Percentiles rank a stretch among this genome's conserved stretches.
phyloP scores from a whole-genome alignment of 2,113 vertebrate species.

The Danio rerio region DNA sequence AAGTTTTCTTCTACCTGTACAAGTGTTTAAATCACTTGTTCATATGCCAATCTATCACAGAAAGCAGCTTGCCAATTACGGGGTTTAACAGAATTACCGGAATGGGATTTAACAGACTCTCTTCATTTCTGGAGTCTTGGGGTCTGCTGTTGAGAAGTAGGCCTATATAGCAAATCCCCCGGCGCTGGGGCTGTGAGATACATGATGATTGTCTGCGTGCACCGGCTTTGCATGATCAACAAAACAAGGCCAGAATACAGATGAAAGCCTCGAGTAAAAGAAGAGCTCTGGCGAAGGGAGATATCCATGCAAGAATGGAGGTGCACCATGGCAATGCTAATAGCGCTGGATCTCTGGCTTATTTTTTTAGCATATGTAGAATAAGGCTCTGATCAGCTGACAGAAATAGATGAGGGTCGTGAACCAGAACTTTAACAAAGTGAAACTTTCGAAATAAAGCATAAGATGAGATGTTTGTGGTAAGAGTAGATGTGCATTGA shows the following conservation, averaged over 20 bases:
- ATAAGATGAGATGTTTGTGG: neutral
- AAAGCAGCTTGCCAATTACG: slow-evolving; percentile 23
- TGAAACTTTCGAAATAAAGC: slow-evolving; percentile 1
- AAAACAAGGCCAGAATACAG: slow-evolving; percentile 52
- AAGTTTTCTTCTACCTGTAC: neutral
- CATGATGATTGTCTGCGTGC: slow-evolving; percentile 41
- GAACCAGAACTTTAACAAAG: slow-evolving; percentile 53
- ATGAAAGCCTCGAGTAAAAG: slow-evolving; percentile 58
- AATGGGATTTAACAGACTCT: slow-evolving; percentile 9
- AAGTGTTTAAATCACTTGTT: slow-evolving; percentile 5
- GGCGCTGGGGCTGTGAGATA: slow-evolving; percentile 47
- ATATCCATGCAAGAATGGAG: slow-evolving; percentile 50
- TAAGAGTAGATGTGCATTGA: neutral
- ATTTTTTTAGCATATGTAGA: slow-evolving; percentile 22
- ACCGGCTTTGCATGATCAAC: slow-evolving; percentile 58
- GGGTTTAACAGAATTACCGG: slow-evolving; percentile 35
- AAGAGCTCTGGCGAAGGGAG: slow-evolving; percentile 50
- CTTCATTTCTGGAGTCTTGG: slow-evolving; percentile 4
- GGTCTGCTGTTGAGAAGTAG: slow-evolving; percentile 13
- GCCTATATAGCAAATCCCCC: slow-evolving; percentile 51
- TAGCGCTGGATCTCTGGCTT: slow-evolving; percentile 20
- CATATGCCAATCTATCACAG: slow-evolving; percentile 2
- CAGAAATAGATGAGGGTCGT: slow-evolving; percentile 54
- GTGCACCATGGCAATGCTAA: slow-evolving; percentile 38
- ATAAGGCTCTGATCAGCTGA: slow-evolving; percentile 45